phyloP scores from a whole-genome alignment of 2,888 invertebrate genomes.

The Brassicogethes aeneus region DNA sequence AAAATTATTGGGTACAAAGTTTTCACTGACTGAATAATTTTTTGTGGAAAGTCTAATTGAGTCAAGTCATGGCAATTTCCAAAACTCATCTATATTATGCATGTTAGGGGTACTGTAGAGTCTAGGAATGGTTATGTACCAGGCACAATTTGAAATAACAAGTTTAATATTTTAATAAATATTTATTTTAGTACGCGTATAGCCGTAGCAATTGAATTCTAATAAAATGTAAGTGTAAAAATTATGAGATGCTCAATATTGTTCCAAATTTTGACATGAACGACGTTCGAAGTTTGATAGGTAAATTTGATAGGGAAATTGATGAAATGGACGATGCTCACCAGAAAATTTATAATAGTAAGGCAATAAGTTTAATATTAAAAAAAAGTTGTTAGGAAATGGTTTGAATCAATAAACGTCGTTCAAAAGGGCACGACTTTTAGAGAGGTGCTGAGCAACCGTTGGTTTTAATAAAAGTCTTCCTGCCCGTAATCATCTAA shows the following conservation, averaged over 20 bases:
- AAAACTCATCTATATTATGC: conserved; percentile 17
- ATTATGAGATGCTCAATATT: conserved; percentile 27
- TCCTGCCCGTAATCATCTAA: conserved; percentile 41
- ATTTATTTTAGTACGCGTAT: conserved; percentile 40
- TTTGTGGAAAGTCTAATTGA: no score
- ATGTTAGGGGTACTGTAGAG: conserved; percentile 39
- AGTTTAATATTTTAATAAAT: conserved; percentile 40
- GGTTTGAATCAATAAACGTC: conserved; percentile 20
- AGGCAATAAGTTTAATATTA: no score
- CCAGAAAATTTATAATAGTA: no score
- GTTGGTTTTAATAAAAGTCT: conserved; percentile 37
- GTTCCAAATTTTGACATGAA: conserved; percentile 24
- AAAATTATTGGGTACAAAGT: no score
- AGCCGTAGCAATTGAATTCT: conserved; percentile 27
- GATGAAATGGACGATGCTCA: no score
- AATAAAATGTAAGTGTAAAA: conserved; percentile 3
- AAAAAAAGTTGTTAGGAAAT: conserved; percentile 19
- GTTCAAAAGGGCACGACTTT: conserved; percentile 38
- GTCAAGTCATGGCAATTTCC: neutral
- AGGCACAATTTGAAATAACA: conserved; percentile 37
- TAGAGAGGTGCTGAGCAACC: conserved; percentile 37
- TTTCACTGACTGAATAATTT: no score
- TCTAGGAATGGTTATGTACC: conserved; percentile 33
- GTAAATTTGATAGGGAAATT: conserved; percentile 13
- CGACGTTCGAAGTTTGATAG: conserved; percentile 22